Base-by-base conservation (phyloP, 2,797 vertebrate species). In the Salarias fasciatus region DNA sequence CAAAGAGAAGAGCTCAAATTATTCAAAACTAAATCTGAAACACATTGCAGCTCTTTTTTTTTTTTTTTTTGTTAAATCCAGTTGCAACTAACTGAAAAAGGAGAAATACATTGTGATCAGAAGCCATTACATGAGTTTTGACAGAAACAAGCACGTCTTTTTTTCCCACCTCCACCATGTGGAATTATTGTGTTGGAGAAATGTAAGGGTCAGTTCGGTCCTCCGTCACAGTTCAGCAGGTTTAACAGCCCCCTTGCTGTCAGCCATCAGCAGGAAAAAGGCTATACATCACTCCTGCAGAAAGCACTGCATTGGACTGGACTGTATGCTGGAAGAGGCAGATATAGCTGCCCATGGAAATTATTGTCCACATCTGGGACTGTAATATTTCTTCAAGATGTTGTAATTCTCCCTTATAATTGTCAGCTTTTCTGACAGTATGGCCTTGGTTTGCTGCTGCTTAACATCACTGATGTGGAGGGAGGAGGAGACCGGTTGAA, bases 291-390 rank as follows among this genome's bases (percentile, higher is more conserved):
- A 15, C 40, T 24, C n/a, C 40, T 9, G 40, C 40, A 42, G 40
- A 49, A 50, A 31, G 41, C 49, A 28, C 5, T 3, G 12, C 3
- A 1, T 37, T 14, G 49, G 42, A 35, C 40, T 14, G 3, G 10
- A 38, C 36, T 13, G 44, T 51, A 24, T 51, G 33, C 14, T 18
- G 33, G 35, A 59, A 12, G 13, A 48, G 37, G 30, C 51, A 18
- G 35, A 35, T 48, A 12, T 35, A 46, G 60, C 30, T 40, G 48
- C 37, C 41, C 11, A 11, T 53, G 15, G 33, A 30, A 50, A 24
- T 28, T 5, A 43, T 54, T 46, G 42, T 43, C 30, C 33, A 53
- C 38, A 8, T 41, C 35, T 24, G 18, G 28, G 11, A 6, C 35
- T 36, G 14, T 35, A 13, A 46, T 30, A 14, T 56, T 51, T 56